These are phyloP conservation scores for Todus mexicanus DNA, from an alignment of 2,797 vertebrate genomes.

Conservation along the genomic window DNA sequence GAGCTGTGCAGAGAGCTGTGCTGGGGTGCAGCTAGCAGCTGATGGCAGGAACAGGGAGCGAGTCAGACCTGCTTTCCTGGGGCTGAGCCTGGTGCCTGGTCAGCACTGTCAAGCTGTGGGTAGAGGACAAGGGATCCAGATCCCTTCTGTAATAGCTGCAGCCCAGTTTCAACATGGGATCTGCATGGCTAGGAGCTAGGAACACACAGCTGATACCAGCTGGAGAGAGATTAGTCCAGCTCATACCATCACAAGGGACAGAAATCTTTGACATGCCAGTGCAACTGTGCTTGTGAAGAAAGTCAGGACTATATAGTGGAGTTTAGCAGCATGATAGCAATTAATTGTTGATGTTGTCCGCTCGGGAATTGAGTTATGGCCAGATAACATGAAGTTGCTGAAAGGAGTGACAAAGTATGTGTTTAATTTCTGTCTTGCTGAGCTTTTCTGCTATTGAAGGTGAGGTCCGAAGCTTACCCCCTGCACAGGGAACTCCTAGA, in stretches of 20 bases:
- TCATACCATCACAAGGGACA: not conserved
- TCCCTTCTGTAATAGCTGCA: not conserved
- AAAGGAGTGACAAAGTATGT: not conserved
- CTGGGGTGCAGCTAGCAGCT: not conserved
- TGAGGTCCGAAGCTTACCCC: not conserved
- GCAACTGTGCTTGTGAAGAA: not conserved
- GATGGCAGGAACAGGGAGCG: not conserved
- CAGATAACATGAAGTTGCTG: not conserved
- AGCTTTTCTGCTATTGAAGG: not conserved
- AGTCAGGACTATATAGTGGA: not conserved
- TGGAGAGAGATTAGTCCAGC: not conserved
- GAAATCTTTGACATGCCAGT: not conserved
- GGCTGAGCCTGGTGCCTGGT: not conserved
- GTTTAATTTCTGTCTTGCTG: not conserved
- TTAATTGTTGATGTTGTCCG: not conserved
- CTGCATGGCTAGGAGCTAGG: not conserved
- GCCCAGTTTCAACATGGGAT: not conserved
- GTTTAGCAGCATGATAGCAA: not conserved
- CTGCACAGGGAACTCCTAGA: not conserved
- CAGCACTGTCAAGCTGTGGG: not conserved
- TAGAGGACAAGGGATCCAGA: not conserved
- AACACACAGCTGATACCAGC: not conserved
- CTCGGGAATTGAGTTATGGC: not conserved
- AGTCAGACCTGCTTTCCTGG: not conserved
- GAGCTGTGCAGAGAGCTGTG: not conserved